Evolutionary conservation across 1,140 invertebrate genomes (phyloP).

Genomic region (Homarus americanus): DNA sequence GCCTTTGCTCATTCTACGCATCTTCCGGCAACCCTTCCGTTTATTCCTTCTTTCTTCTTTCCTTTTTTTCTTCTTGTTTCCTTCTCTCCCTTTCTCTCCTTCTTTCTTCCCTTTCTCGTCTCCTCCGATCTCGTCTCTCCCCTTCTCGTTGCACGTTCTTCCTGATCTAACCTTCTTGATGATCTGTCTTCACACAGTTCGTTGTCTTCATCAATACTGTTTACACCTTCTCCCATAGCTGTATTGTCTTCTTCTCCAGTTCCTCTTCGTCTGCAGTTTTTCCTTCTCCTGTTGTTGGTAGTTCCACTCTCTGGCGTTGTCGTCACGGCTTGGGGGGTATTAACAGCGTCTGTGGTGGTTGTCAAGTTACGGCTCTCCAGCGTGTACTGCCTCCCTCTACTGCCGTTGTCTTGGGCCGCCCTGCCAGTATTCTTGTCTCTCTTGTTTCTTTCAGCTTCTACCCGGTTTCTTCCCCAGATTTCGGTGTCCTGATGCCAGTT

Average conservation of each 20-base stretch:
- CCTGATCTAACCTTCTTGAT: not conserved
- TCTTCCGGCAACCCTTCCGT: not conserved
- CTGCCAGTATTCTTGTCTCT: too few relatives aligned
- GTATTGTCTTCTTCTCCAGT: not conserved
- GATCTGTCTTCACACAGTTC: not conserved
- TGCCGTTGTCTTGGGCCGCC: too few relatives aligned
- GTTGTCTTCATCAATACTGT: not conserved
- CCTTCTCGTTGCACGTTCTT: not conserved
- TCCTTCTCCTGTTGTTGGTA: not conserved
- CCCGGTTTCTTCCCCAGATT: not conserved
- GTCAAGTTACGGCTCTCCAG: too few relatives aligned
- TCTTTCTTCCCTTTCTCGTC: not conserved
- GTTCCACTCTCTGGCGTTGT: too few relatives aligned
- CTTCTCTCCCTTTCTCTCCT: not conserved
- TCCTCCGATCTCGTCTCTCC: not conserved
- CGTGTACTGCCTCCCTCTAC: too few relatives aligned
- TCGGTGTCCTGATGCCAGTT: not conserved
- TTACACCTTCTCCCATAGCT: too few relatives aligned
- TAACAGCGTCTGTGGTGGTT: too few relatives aligned
- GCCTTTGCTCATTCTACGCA: not conserved
- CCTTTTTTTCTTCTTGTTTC: not conserved
- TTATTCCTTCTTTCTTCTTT: not conserved
- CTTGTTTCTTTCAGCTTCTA: too few relatives aligned
- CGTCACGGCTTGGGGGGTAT: too few relatives aligned
- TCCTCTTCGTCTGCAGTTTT: not conserved